phyloP scores from a whole-genome alignment of 1,140 invertebrate genomes.

The Agrilus planipennis region DNA sequence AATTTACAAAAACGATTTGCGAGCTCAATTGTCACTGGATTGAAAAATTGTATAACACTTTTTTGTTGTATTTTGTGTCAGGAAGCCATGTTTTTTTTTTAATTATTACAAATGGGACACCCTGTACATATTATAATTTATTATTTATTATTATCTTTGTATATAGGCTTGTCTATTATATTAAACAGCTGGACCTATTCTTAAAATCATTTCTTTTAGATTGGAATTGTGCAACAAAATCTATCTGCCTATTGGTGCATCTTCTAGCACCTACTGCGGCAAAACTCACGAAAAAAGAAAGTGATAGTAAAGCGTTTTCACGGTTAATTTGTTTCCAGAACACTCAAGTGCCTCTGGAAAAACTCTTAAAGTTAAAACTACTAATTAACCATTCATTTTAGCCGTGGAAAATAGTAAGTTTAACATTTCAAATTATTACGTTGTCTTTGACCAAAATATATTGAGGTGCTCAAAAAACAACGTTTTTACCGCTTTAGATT shows the following conservation, averaged over 20 bases:
- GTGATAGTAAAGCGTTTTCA: neutral
- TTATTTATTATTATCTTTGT: too few relatives aligned
- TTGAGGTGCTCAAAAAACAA: neutral
- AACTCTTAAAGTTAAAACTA: neutral
- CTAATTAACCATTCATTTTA: slow-evolving; percentile 2
- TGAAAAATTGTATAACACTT: too few relatives aligned
- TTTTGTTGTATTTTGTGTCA: too few relatives aligned
- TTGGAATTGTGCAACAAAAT: neutral
- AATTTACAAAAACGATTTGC: too few relatives aligned
- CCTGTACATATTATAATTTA: too few relatives aligned
- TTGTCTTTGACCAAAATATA: slow-evolving; percentile 1
- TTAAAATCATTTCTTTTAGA: neutral
- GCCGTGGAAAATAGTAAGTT: neutral
- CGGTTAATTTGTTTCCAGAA: neutral
- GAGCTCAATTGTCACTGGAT: too few relatives aligned
- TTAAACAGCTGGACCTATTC: too few relatives aligned
- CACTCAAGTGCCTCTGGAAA: neutral
- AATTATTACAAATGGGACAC: too few relatives aligned
- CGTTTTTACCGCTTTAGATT: neutral
- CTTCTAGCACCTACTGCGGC: neutral
- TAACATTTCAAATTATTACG: neutral
- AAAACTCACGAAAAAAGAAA: neutral
- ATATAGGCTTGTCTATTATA: too few relatives aligned
- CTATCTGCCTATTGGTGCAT: neutral
- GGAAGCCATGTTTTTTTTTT: too few relatives aligned